Evolutionary conservation across 2,888 invertebrate species (phyloP), one percentile per base, ranked within the genome.

Genomic region (Mystacides longicornis): DNA sequence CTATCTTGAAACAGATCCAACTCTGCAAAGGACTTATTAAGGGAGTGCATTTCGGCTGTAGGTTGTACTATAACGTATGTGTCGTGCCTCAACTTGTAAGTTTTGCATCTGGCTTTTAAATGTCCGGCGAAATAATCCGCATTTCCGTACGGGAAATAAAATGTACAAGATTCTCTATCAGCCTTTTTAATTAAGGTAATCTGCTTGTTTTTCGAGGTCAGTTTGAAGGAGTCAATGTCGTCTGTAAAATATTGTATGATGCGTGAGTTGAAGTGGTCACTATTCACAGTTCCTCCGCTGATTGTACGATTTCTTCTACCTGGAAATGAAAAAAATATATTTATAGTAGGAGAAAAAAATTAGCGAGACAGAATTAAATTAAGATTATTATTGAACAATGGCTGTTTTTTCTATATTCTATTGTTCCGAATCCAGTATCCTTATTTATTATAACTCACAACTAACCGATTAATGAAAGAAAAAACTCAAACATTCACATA

Each of bases 121-220:
- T 77, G 77, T 37, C 72, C 78, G 43, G 83, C 78, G 65, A 94
- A 85, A 54, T 83, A 81, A 64, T 89, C 88, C 1, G 91, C 90
- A 64, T 93, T 92, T 0, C 89, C 91, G 63, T 88, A 84, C 68
- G 91, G 91, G 72, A 95, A 94, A 67, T 89, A 87, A 67, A 95
- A 89, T 3, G 88, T 86, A 60, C 87, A 86, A n/a, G 52, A 55
- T 63, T 87, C 83, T 1, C 87, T 82, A 1, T 74, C 73, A 0
- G 68, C 67, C 58, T 74, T 76, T 0, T 73, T 72, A 0, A 72
- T 72, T 61, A 77, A 70, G 62, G 74, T 75, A 69, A 77, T 70
- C 56, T 75, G 74, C 52, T 75, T 75, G 62, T 68, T 73, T 64
- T 73, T 74, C 18, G 73, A 62, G 0, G 74, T 69, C 9, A 76